Evolutionary conservation across 2,888 invertebrate genomes (phyloP).

Genomic region (Sinopyrophorus schimmeli): DNA sequence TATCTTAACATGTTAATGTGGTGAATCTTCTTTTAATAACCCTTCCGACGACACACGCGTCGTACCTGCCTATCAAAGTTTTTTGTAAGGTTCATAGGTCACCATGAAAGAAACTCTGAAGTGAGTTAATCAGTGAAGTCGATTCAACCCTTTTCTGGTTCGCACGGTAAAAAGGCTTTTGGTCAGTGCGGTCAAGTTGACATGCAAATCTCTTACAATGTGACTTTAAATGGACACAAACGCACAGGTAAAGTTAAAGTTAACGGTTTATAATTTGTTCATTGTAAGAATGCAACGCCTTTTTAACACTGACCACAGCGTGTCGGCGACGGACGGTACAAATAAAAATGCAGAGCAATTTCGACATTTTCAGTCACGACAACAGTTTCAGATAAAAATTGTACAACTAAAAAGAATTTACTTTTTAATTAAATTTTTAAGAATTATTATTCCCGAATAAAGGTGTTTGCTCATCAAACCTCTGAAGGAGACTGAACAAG

Average conservation of each 20-base stretch:
- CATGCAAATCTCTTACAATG: slow-evolving; percentile 13
- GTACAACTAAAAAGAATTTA: neutral
- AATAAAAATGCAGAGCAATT: slow-evolving; percentile 3
- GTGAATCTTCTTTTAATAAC: slow-evolving; percentile 48
- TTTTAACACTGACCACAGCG: slow-evolving; percentile 19
- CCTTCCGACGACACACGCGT: slow-evolving; percentile 39
- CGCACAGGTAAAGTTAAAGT: slow-evolving; percentile 26
- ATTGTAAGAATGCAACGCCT: slow-evolving; percentile 22
- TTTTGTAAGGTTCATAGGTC: slow-evolving; percentile 30
- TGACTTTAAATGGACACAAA: slow-evolving; percentile 17
- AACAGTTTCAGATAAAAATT: no score
- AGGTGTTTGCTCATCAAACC: slow-evolving; percentile 37
- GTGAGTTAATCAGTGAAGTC: slow-evolving; percentile 30
- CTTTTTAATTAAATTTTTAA: neutral
- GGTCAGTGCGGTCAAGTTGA: slow-evolving; percentile 39
- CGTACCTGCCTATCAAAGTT: slow-evolving; percentile 38
- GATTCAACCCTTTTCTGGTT: slow-evolving; percentile 38
- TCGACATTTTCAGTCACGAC: no score
- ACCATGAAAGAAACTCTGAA: slow-evolving; percentile 23
- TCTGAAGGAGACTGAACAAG: slow-evolving; percentile 41
- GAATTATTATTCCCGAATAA: slow-evolving; percentile 1
- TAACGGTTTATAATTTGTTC: slow-evolving; percentile 38
- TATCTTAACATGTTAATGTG: slow-evolving; percentile 35
- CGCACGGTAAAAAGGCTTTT: slow-evolving; percentile 36
- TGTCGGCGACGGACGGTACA: slow-evolving; percentile 22